These are phyloP conservation scores for Teleogryllus oceanicus DNA, from an alignment of 2,888 invertebrate genomes.

Conservation along the genomic window DNA sequence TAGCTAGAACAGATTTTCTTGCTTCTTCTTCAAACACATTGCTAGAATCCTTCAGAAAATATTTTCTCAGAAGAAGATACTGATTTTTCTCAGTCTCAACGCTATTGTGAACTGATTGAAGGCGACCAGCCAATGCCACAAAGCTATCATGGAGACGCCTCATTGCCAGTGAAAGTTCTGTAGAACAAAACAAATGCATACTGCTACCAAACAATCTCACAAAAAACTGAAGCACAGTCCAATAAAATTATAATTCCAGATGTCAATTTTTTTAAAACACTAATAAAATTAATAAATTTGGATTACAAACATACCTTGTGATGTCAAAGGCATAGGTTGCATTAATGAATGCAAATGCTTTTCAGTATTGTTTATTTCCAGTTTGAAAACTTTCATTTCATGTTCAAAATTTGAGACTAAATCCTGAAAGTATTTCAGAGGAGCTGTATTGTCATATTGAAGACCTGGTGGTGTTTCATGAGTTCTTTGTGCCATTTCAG, in stretches of 20 bases:
- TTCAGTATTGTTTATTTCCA: conserved; percentile 70
- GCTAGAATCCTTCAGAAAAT: conserved; percentile 70
- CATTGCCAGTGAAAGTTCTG: conserved; percentile 75
- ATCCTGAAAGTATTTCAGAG: conserved; percentile 66
- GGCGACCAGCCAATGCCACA: conserved; percentile 79
- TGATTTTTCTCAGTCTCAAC: conserved; percentile 81
- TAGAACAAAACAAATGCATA: conserved; percentile 27
- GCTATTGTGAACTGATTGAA: conserved; percentile 70
- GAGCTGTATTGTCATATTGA: conserved; percentile 71
- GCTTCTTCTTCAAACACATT: conserved; percentile 65
- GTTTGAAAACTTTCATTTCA: conserved; percentile 63
- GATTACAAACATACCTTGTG: conserved; percentile 54
- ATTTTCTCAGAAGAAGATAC: conserved; percentile 75
- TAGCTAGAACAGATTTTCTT: conserved; percentile 24
- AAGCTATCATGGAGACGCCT: conserved; percentile 80
- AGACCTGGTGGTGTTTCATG: conserved; percentile 71
- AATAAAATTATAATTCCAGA: background rate
- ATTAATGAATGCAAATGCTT: conserved; percentile 66
- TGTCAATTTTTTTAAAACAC: too few relatives aligned
- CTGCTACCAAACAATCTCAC: background rate
- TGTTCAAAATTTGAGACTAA: conserved; percentile 67
- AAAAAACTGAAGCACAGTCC: background rate
- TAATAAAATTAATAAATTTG: too few relatives aligned
- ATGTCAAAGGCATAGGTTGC: conserved; percentile 61
- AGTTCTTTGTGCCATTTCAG: conserved; percentile 75